Base-by-base conservation (phyloP, 2,113 vertebrate genomes). In the Bambusicola thoracicus region DNA sequence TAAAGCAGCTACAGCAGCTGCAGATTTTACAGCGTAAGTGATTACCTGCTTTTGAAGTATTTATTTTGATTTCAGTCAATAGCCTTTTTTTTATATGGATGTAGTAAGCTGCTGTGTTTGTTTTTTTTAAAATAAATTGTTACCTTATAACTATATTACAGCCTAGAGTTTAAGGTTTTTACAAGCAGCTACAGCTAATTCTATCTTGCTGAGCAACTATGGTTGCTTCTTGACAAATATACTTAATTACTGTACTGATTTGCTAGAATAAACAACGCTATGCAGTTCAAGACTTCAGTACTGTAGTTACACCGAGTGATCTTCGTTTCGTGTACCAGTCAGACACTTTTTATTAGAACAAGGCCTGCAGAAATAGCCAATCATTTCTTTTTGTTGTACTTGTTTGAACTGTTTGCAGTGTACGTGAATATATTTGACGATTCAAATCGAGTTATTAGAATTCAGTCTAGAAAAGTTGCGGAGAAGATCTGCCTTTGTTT, bases 1-100 rank as follows among this genome's bases (percentile, higher is more conserved):
- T 41, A 99, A 99, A 97, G 99, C 99, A 73, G 99, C 99, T 9
- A 99, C 99, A 2, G 99, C 99, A 14, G 99, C 99, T 43, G 99
- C 99, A 9, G 99, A 99, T 96, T 99, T 99, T 95, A 99, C 99
- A 89, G 99, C 99, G 99, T 99, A 97, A 99, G 99, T 98, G 91
- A 36, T 46, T 32, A 12, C 13, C 22, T 67, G 15, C 19, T 17
- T 55, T n/a, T 8, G 0, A 89, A 62, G 5, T 34, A 44, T 77
- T 3, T 21, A 1, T 24, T 83, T 61, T 66, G 17, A 16, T 51
- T 89, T 65, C 34, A 46, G 21, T 65, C 30, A 43, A 0, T 36
- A 12, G 59, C 36, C 30, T 21, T 25, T 58, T 51, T 59, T 43
- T 29, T 3, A 10, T 8, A 2, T 0, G 61, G 9, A 44, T 66